Evolutionary conservation across 2,888 invertebrate genomes (phyloP), one percentile per base, ranked within the genome.

Genomic region (Calameuta pallipes): DNA sequence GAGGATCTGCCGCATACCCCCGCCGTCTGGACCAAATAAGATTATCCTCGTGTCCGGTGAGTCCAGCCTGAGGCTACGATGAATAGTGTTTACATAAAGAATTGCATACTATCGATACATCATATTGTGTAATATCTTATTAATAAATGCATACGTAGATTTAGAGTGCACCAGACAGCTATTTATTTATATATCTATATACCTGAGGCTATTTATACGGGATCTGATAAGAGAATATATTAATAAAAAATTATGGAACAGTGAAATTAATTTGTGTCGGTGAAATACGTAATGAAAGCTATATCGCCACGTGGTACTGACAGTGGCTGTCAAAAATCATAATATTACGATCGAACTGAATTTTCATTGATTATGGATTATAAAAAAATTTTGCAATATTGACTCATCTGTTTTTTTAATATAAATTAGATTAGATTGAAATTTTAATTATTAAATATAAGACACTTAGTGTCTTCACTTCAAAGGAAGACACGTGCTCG

Each of bases 1-100:
- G 87, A 90, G 89, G 88, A 89, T 89, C 90, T 86, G 86, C 83
- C 81, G 80, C 79, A 80, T 23, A 56, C 56, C 23, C 23, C 56
- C 23, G 56, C 23, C 23, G 23, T 56, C 56, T 23, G 56, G 41
- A 56, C 41, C 41, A 23, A 23, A 23, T 56, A 23, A 23, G 41
- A 56, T 23, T 56, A 56, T 56, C 41, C 41, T 56, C 23, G 41
- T 56, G 41, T 56, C 41, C 41, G 41, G 56, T 56, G 56, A 56
- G 56, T 56, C 56, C 23, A 9, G 56, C 15, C 56, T 56, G 56
- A 23, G 56, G 56, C 23, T 56, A 56, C 56, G 56, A 23, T 56
- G 56, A 23, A 23, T 56, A 56, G 23, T 56, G 56, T 56, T 56
- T 23, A 56, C 56, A 23, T 9, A 23, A 56, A 23, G 23, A 56